Base-by-base conservation (phyloP, 2,797 vertebrate genomes). In the Oreonectes daqikongensis region DNA sequence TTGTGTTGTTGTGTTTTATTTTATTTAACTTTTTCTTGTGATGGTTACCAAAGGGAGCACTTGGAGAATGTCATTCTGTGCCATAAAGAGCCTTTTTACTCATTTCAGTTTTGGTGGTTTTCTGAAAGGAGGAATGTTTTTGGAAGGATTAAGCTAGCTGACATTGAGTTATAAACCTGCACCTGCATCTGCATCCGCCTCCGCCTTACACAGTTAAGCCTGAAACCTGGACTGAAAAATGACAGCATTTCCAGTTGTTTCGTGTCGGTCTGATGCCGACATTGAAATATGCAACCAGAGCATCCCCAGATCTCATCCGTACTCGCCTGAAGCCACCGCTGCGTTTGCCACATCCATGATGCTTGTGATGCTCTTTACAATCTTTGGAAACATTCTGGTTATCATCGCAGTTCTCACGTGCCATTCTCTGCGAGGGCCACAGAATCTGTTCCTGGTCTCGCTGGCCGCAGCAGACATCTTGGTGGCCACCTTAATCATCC, bases 391-490 rank as follows among this genome's bases (percentile, higher is more conserved):
- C 75, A 82, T 89, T 8, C 84, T 97, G 85, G 96, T 97, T 65
- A 95, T 97, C 83, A 87, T 96, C 5, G 95, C 95, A 0, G 95
- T 97, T 66, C 76, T 97, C 79, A 96, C 95, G 0, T 94, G 95
- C 50, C 92, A 93, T 2, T 93, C 94, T 0, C 90, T 97, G 24
- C 93, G 90, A 11, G 95, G 94, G 0, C 92, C 95, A 0, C 95
- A 97, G 81, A 97, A 97, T 79, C 93, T 97, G 3, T 97, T 97
- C 85, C 79, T 97, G 83, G 95, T 97, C 75, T 97, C 96, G 0
- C 75, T 97, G 86, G 96, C 96, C 0, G 95, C 95, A 0, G 96
- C 96, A 0, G 96, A 97, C 79, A 97, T 97, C 75, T 79, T 97
- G 46, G 96, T 97, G 55, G 96, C 95, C 65, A 94, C 95, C 0